A percentile compares a stretch with the other conserved stretches of the same genome.
Conservation (phyloP, 2,113 vertebrate genomes). For the Gnathonemus longibarbis region DNA sequence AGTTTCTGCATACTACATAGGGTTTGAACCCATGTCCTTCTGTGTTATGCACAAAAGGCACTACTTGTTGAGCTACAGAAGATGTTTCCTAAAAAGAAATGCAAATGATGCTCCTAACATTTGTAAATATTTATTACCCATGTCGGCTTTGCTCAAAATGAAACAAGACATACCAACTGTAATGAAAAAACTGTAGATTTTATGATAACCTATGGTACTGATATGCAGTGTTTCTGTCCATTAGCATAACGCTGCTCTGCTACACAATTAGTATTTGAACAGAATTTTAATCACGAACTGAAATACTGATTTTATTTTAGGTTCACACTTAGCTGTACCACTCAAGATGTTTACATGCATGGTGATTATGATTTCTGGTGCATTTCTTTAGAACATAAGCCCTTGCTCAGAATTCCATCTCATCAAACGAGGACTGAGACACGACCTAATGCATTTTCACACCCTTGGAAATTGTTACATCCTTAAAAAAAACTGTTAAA, state of each 20-base stretch:
- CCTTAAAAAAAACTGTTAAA: neutral
- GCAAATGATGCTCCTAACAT: neutral
- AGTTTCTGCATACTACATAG: neutral
- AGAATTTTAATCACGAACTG: neutral
- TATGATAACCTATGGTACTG: neutral
- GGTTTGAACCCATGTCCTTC: neutral
- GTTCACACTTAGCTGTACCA: neutral
- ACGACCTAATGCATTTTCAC: neutral
- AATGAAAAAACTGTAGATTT: neutral
- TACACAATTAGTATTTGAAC: neutral
- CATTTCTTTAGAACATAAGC: neutral
- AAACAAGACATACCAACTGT: neutral
- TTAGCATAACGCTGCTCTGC: neutral
- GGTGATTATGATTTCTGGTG: neutral
- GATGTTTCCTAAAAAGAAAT: neutral
- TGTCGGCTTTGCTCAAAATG: neutral
- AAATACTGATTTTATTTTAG: neutral
- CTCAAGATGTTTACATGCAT: neutral
- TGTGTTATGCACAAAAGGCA: neutral
- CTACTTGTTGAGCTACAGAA: neutral
- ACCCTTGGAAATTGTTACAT: neutral
- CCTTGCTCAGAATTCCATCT: neutral
- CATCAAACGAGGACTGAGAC: neutral
- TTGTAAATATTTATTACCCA: neutral
- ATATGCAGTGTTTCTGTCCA: neutral